Evolutionary conservation across 2,888 invertebrate species (phyloP).

Genomic region (Alloscopus bannaensis): DNA sequence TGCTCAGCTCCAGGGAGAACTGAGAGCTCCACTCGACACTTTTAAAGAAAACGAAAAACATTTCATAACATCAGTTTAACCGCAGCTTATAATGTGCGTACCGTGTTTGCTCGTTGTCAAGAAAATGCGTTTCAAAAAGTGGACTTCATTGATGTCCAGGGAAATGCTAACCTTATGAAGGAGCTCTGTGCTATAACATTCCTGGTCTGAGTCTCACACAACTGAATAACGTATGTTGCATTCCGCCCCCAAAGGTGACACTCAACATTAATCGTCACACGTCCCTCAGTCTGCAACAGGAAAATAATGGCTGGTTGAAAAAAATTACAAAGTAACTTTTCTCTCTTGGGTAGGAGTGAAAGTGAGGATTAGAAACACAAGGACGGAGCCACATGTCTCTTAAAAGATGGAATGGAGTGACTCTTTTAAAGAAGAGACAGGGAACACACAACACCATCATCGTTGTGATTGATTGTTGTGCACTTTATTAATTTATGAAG

Average conservation of each 20-base stretch:
- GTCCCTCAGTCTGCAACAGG: constrained; percentile 67
- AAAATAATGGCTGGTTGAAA: not conserved
- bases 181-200: constrained; percentile 68
- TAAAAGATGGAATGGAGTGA: no score
- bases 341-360: not conserved
- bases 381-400: no score
- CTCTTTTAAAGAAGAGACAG: no score
- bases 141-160: not conserved
- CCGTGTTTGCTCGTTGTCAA: no score
- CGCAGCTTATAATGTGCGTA: no score
- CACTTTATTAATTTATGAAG: no score
- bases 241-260: constrained; percentile 72
- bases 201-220: constrained; percentile 62
- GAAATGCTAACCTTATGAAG: constrained; percentile 55
- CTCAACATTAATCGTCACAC: constrained; percentile 66
- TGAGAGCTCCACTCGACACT: constrained; percentile 73
- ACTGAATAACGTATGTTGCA: constrained; percentile 68
- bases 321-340: not conserved
- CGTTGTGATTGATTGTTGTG: no score
- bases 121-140: no score
- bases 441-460: no score
- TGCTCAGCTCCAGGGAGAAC: constrained; percentile 67
- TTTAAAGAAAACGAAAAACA: constrained; percentile 17
- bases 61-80: not conserved
- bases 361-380: no score